A percentile compares a stretch with the other conserved stretches of the same genome.
Conservation (phyloP, 2,797 vertebrate species). For the Neosalanx taihuensis region DNA sequence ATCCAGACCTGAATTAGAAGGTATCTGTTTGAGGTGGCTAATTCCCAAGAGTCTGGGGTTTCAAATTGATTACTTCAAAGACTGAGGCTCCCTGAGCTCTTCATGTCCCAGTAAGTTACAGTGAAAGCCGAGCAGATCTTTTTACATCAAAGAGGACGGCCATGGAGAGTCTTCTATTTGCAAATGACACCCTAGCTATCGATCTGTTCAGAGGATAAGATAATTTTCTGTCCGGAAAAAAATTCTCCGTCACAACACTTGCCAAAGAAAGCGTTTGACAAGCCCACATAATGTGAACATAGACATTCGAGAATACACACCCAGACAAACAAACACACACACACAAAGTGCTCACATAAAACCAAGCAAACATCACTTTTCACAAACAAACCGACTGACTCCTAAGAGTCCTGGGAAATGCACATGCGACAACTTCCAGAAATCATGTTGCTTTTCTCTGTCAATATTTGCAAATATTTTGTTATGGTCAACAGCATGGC, state of each 20-base stretch:
- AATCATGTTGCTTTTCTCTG: slow-evolving; percentile 85
- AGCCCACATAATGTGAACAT: neutral
- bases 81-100: neutral
- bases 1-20: neutral
- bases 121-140: neutral
- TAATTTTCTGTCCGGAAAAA: slow-evolving; percentile 34
- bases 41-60: slow-evolving; percentile 2
- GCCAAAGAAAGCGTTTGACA: neutral
- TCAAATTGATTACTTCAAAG: slow-evolving; percentile 1
- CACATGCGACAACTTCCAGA: slow-evolving; percentile 79
- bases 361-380: slow-evolving; percentile 34
- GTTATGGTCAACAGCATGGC: slow-evolving; percentile 90
- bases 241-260: slow-evolving; percentile 39
- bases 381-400: slow-evolving; percentile 32
- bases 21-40: neutral
- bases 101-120: slow-evolving; percentile 1
- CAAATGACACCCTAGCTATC: neutral
- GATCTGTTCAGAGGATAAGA: neutral
- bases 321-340: slow-evolving; percentile 13
- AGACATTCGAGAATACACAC: slow-evolving; percentile 11
- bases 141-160: neutral
- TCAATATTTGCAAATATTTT: slow-evolving; percentile 98
- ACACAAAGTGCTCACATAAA: slow-evolving; percentile 33
- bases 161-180: neutral
- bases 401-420: slow-evolving; percentile 40